Conservation (phyloP, 2,888 invertebrate species). For the Macropis europaea region DNA sequence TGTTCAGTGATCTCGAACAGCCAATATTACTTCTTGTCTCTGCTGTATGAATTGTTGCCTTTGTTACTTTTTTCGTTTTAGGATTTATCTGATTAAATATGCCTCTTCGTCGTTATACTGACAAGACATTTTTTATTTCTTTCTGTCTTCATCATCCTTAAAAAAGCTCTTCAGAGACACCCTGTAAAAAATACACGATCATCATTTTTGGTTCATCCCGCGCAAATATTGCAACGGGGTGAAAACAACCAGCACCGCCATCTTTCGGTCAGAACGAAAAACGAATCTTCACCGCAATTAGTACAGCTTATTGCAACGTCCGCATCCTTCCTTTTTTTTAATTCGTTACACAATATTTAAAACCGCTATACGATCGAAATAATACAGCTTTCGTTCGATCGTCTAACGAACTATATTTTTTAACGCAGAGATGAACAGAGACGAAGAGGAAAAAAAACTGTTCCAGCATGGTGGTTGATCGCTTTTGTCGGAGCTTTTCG, state of each 20-base stretch:
- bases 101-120: no score
- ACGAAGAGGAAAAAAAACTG: neutral
- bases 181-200: constrained; percentile 5
- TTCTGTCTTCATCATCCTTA: no score
- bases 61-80: no score
- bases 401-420: neutral
- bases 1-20: no score
- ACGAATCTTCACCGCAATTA: constrained; percentile 2
- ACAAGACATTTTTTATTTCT: no score
- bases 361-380: constrained; percentile 27
- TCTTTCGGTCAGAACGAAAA: constrained; percentile 7
- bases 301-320: constrained; percentile 43
- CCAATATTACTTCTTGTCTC: no score
- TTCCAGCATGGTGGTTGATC: neutral
- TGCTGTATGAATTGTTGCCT: no score
- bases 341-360: constrained; percentile 36
- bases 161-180: no score
- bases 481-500: neutral
- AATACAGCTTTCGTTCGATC: constrained; percentile 7
- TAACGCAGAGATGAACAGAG: constrained; percentile 32
- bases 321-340: constrained; percentile 17
- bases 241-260: constrained; percentile 38
- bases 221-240: neutral
- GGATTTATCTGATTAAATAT: no score
- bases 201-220: neutral